Base-by-base conservation (phyloP, 1,140 invertebrate genomes). In the Vanessa tameamea region DNA sequence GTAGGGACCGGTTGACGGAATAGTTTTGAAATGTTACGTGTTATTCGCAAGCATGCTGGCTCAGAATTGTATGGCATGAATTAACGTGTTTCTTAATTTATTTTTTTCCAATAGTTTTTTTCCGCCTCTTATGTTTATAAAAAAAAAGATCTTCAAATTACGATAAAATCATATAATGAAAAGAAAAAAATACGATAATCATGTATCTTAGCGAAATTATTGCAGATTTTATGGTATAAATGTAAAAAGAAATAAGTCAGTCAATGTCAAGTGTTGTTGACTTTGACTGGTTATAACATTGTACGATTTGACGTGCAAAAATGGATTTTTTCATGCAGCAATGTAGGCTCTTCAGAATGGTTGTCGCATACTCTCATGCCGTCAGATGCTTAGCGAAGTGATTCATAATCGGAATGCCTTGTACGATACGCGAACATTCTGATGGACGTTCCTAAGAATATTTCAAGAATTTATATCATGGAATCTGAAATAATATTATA, bases 1-100 rank as follows among this genome's bases (percentile, higher is more conserved):
- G 47, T 66, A 59, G 43, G 63, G 66, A 26, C 47, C 37, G 77
- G 76, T 78, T 68, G 76, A 72, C 64, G 26, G 53, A 74, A 77
- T 68, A 69, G 72, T 78, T 79, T 76, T 75, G 69, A 64, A 69
- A 64, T 26, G 66, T 51, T 69, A 48, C 16, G 51, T 64, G 59
- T 31, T 43, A 31, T 59, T 16, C 23, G 4, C 12, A 37, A 61
- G 15, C 43, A 37, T 31, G 15, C 31, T 37, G 31, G 14, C 26
- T 61, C 57, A 11, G 53, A 57, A 57, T 57, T 57, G 26, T 6
- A 31, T 8, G 1, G 9, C 51, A n/a, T 57, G 20, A 8, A 20
- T 20, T 57, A 15, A 50, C 4, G 48, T 50, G 48, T 15, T 6
- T 50, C 13, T 14, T 50, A 50, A 50, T 50, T 50, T 50, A 13